Conservation (phyloP, 1,140 invertebrate species). For the Eupeodes corollae region DNA sequence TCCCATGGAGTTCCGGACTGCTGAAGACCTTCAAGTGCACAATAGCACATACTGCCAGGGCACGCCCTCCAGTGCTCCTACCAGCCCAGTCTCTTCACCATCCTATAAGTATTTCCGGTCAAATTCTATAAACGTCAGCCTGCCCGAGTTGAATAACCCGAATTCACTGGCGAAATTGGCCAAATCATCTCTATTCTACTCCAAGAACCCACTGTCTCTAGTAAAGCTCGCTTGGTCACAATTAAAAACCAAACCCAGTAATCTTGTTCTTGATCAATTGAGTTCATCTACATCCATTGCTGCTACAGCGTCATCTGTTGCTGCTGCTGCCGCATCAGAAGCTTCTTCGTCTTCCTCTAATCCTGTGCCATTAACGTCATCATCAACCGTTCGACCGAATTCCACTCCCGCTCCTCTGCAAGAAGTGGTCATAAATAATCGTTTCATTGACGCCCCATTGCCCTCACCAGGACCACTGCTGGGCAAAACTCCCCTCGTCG, state of each 20-base stretch:
- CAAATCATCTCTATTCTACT: slow-evolving; percentile 19
- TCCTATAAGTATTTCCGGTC: slow-evolving; percentile 28
- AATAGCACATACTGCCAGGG: slow-evolving; percentile 52
- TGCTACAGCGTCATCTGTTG: slow-evolving; percentile 13
- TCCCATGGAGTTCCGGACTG: slow-evolving; percentile 52
- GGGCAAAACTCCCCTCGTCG: slow-evolving; percentile 66
- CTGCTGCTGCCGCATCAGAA: slow-evolving; percentile 7
- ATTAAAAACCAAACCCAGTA: slow-evolving; percentile 40
- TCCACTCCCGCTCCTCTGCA: slow-evolving; percentile 2
- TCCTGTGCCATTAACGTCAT: background rate
- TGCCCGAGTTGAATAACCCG: slow-evolving; percentile 41
- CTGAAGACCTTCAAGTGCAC: slow-evolving; percentile 58
- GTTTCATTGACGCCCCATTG: slow-evolving; percentile 42
- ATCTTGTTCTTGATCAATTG: slow-evolving; percentile 38
- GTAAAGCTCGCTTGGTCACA: slow-evolving; percentile 33
- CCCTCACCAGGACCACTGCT: slow-evolving; percentile 68
- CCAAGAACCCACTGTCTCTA: slow-evolving; percentile 33
- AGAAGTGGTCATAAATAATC: slow-evolving; percentile 7
- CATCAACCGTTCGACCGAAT: background rate
- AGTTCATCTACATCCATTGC: slow-evolving; percentile 24
- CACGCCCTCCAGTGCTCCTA: slow-evolving; percentile 28
- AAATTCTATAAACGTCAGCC: slow-evolving; percentile 44
- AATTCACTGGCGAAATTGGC: slow-evolving; percentile 36
- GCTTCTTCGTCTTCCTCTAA: slow-evolving; percentile 3
- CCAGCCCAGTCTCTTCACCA: slow-evolving; percentile 29